phyloP scores from a whole-genome alignment of 2,888 invertebrate species.

The Brachypalpus laphriformis region DNA sequence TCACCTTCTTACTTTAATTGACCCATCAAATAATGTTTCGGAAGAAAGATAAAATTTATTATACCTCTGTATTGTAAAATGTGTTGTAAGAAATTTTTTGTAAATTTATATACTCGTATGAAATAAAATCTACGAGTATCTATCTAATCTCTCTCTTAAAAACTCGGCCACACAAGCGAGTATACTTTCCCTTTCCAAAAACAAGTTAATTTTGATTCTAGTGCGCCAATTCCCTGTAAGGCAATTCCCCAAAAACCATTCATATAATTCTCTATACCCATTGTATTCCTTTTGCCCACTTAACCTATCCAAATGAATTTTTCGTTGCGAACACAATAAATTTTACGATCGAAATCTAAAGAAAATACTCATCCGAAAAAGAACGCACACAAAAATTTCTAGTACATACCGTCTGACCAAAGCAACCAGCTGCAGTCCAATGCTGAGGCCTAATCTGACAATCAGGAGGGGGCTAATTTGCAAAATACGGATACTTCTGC shows the following conservation, averaged over 20 bases:
- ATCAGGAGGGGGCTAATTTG: neutral
- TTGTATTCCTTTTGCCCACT: neutral
- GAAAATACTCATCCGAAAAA: conserved; percentile 8
- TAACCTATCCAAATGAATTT: neutral
- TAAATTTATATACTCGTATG: no score
- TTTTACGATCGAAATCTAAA: neutral
- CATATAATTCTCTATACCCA: neutral
- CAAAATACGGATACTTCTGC: neutral
- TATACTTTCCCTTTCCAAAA: conserved; percentile 5
- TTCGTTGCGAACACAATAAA: neutral
- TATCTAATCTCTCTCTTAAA: no score
- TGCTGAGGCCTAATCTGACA: neutral
- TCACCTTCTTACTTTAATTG: no score
- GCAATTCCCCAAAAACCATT: neutral
- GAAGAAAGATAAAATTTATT: no score
- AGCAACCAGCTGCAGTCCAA: neutral
- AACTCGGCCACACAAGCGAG: no score
- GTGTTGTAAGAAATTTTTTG: no score
- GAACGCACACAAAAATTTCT: neutral
- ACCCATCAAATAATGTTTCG: no score
- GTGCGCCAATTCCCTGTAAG: neutral
- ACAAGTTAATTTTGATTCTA: neutral
- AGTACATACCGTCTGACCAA: conserved; percentile 25
- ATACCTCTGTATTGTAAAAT: no score
- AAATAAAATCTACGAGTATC: no score